phyloP scores from a whole-genome alignment of 2,797 vertebrate species.

The Sus cebifrons region DNA sequence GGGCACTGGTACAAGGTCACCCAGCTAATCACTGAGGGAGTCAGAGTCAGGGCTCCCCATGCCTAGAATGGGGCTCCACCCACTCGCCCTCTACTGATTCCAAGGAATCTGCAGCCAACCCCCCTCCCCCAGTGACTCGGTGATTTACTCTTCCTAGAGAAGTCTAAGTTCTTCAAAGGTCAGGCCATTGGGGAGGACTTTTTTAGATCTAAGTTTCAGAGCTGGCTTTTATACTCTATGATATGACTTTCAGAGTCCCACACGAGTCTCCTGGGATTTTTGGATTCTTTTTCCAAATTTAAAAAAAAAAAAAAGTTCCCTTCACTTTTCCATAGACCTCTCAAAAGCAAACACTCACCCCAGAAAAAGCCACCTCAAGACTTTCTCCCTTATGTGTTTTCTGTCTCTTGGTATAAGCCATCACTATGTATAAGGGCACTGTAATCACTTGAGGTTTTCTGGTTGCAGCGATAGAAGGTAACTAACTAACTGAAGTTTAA shows the following conservation, averaged over 20 bases:
- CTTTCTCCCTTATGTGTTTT: slow-evolving; percentile 7
- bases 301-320: background rate
- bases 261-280: background rate
- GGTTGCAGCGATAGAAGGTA: background rate
- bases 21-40: background rate
- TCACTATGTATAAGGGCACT: background rate
- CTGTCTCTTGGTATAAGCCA: background rate
- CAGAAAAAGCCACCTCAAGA: background rate
- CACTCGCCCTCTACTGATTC: background rate
- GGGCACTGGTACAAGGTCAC: background rate
- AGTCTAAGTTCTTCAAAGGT: background rate
- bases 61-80: background rate
- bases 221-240: slow-evolving; percentile 50
- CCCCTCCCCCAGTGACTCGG: background rate
- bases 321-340: slow-evolving; percentile 9
- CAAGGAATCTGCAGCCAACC: background rate
- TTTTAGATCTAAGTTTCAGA: slow-evolving; percentile 43
- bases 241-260: slow-evolving; percentile 62
- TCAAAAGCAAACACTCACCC: background rate
- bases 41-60: background rate
- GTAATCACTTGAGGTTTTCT: slow-evolving; percentile 10
- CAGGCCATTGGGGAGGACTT: slow-evolving; percentile 29
- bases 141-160: background rate
- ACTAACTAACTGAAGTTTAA: background rate
- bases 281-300: background rate